These are phyloP conservation scores for Daphoenositta chrysoptera DNA, from an alignment of 2,113 vertebrate genomes.

Conservation along the genomic window DNA sequence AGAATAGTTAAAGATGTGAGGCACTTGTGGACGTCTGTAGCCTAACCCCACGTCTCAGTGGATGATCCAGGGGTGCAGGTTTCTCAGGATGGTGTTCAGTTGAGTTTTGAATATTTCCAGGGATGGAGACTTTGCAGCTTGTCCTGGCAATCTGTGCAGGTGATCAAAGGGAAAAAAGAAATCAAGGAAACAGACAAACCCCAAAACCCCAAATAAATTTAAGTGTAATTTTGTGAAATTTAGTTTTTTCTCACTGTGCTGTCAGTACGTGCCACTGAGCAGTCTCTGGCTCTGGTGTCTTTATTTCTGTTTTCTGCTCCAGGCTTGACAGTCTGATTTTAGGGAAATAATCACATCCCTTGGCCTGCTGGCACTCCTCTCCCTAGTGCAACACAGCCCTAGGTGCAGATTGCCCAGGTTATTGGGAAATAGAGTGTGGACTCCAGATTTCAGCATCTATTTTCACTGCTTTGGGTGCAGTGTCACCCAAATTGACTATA, in stretches of 20 bases:
- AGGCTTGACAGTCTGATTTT: neutral
- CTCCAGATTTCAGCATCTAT: neutral
- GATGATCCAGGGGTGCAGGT: fast-evolving
- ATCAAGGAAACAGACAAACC: fast-evolving
- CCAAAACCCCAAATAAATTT: fast-evolving
- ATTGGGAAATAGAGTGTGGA: neutral
- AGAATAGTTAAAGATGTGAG: neutral
- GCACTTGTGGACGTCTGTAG: neutral
- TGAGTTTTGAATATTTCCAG: neutral
- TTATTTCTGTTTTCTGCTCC: neutral
- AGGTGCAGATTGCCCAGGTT: neutral
- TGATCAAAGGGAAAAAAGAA: neutral
- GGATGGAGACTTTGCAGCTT: neutral
- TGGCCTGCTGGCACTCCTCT: neutral
- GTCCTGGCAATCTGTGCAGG: neutral
- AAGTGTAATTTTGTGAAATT: neutral
- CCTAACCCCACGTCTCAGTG: neutral
- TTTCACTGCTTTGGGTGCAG: neutral
- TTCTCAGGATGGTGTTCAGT: neutral
- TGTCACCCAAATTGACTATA: neutral
- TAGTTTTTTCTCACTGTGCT: neutral
- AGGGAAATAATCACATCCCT: neutral
- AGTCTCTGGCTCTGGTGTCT: neutral
- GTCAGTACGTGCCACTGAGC: neutral
- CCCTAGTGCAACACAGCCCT: neutral